phyloP scores from a whole-genome alignment of 2,888 invertebrate species.

The Chymomyza amoena region DNA sequence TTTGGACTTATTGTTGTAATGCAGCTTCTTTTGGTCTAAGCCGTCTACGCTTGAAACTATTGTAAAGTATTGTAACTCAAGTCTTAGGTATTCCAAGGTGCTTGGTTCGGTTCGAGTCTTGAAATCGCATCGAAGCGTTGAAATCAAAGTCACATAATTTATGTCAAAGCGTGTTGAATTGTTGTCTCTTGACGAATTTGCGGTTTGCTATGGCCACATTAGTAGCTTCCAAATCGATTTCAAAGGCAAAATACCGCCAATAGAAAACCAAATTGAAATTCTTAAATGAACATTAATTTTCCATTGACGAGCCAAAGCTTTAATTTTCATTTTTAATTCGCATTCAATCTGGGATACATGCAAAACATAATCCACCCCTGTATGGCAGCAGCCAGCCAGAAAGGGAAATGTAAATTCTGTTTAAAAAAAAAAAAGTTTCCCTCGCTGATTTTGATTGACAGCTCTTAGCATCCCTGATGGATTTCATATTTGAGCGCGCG shows the following conservation, averaged over 20 bases:
- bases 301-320: conserved; percentile 47
- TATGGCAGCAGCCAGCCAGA: conserved; percentile 23
- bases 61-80: conserved; percentile 9
- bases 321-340: conserved; percentile 68
- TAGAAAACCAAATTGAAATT: background rate
- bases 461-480: conserved; percentile 77
- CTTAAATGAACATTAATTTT: conserved; percentile 38
- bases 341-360: conserved; percentile 65
- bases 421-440: conserved; percentile 50
- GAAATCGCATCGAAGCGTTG: conserved; percentile 51
- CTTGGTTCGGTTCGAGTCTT: background rate
- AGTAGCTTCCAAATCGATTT: conserved; percentile 20
- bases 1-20: background rate
- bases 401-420: conserved; percentile 61
- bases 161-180: conserved; percentile 43
- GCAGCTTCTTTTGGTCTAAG: background rate
- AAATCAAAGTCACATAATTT: conserved; percentile 39
- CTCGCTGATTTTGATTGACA: conserved; percentile 78
- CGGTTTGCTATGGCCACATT: conserved; percentile 12
- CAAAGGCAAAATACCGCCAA: conserved; percentile 3
- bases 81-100: conserved; percentile 10
- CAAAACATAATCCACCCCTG: conserved; percentile 49
- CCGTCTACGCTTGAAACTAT: conserved; percentile 19
- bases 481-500: conserved; percentile 74
- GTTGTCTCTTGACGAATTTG: conserved; percentile 48